A percentile compares a stretch with the other conserved stretches of the same genome.
These are phyloP conservation scores for Oryzias curvinotus DNA, from an alignment of 2,113 vertebrate genomes.

Conservation along the genomic window DNA sequence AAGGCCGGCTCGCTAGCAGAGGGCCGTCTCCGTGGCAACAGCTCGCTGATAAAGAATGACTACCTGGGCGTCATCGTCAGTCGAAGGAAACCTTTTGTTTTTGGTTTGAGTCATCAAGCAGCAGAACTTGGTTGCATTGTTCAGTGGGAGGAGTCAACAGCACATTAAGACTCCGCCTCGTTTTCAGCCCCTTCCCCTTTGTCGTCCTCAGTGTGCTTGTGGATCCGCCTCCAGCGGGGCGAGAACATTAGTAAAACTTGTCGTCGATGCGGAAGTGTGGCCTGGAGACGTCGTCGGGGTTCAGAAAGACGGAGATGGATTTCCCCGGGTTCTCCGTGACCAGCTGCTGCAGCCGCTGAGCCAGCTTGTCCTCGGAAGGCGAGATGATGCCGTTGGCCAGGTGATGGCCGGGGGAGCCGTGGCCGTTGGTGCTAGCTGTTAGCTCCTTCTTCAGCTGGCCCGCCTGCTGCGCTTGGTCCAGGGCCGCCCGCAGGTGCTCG, in stretches of 20 bases:
- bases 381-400: slow-evolving; percentile 63
- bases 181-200: neutral
- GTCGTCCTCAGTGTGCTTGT: neutral
- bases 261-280: slow-evolving; percentile 84
- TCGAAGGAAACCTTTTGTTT: slow-evolving; percentile 30
- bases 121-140: slow-evolving; percentile 20
- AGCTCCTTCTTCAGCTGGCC: slow-evolving; percentile 79
- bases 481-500: slow-evolving; percentile 79
- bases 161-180: no score
- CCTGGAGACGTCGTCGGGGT: slow-evolving; percentile 80
- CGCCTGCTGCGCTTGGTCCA: slow-evolving; percentile 83
- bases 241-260: slow-evolving; percentile 77
- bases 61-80: neutral
- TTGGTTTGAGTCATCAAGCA: slow-evolving; percentile 55
- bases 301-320: slow-evolving; percentile 83
- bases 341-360: slow-evolving; percentile 80
- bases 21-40: slow-evolving; percentile 53
- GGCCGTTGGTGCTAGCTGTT: slow-evolving; percentile 56
- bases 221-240: no score
- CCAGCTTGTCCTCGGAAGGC: slow-evolving; percentile 77
- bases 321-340: slow-evolving; percentile 84
- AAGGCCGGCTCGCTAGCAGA: slow-evolving; percentile 60
- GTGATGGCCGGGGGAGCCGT: slow-evolving; percentile 68
- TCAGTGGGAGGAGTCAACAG: neutral
- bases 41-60: slow-evolving; percentile 33